Conservation (phyloP, 2,797 vertebrate species). For the Eulemur mongoz region DNA sequence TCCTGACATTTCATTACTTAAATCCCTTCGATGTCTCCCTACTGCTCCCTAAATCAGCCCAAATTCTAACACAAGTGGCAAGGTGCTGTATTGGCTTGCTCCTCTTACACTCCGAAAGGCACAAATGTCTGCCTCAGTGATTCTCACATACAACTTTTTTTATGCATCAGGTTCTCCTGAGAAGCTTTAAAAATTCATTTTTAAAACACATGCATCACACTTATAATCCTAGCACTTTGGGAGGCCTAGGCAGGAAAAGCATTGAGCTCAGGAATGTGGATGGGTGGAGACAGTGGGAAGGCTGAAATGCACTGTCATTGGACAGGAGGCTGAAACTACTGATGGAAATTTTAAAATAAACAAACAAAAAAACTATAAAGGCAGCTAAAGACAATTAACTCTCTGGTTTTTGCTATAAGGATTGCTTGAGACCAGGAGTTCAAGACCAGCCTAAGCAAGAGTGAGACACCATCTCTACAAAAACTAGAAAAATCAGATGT, state of each 20-base stretch:
- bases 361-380: neutral
- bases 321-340: neutral
- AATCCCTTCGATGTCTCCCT: neutral
- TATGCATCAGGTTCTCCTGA: neutral
- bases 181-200: neutral
- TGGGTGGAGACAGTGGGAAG: fast-evolving
- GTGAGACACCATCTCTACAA: neutral
- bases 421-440: neutral
- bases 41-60: neutral
- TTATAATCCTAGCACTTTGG: neutral
- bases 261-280: neutral
- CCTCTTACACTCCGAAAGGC: neutral
- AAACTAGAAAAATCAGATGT: neutral
- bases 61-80: neutral
- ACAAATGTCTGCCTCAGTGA: neutral
- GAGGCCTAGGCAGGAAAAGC: neutral
- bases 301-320: neutral
- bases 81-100: neutral
- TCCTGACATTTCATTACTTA: neutral
- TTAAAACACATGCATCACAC: neutral
- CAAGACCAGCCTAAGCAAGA: neutral
- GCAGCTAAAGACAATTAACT: neutral
- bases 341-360: neutral
- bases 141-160: neutral
- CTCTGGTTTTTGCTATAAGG: neutral